Evolutionary conservation across 2,888 invertebrate genomes (phyloP), one percentile per base, ranked within the genome.

Genomic region (Melitaea athalia): DNA sequence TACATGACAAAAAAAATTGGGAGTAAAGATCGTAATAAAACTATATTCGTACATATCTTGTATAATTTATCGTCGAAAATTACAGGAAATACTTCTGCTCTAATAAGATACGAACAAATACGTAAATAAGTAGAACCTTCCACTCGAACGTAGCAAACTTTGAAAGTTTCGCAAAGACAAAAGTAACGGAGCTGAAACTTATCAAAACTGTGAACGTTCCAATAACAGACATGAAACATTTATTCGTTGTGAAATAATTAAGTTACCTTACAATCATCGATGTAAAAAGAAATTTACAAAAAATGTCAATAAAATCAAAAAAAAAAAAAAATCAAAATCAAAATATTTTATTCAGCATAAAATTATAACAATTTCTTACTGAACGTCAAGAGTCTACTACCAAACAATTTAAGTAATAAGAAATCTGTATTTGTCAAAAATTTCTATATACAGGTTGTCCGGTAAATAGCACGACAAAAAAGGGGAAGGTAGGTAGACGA

Each of bases 211-310:
- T 7, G 33, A 33, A n/a, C 5, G 14, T n/a, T 33, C 7, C 14
- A 33, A 33, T 55, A 55, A 55, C 11, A 5, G 14, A 31, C 11
- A 53, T 31, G 53, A 53, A 53, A 53, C 33, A 55, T 33, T 33
- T 6, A 55, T 14, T 55, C 53, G 8, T 31, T 49, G 53, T 55
- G 33, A n/a, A 55, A 49, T 49, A n/a, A 49, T 49, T n/a, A n/a
- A 33, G 53, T 33, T 55, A 55, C 33, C 7, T 14, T 55, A 33
- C 14, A n/a, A 33, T 7, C 12, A 55, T 24, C 14, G 12, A 31
- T n/a, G 15, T 31, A 33, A 55, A 24, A 33, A n/a, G 6, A 33
- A 3, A 33, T 14, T 55, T 14, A 3, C 45, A 45, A 45, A 3
- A 31, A 55, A 33, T 5, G 14, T 31, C 31, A n/a, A n/a, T n/a